Evolutionary conservation across 64 coral and sea anemone species (phyloP).

Genomic region (Stichodactyla mertensii): DNA sequence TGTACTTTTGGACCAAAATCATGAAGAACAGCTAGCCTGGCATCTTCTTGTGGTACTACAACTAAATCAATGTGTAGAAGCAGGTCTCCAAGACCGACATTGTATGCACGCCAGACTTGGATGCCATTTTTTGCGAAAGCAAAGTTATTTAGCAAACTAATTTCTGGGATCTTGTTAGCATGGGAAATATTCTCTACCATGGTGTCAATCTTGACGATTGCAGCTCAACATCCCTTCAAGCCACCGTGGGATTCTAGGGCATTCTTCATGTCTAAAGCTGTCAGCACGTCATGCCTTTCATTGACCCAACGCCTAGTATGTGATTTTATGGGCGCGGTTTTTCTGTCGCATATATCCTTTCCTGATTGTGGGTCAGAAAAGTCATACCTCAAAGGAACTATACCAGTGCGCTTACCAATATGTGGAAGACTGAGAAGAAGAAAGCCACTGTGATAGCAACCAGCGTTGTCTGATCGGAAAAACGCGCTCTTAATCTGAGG

Average conservation of each 20-base stretch:
- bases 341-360: slow-evolving; percentile 53
- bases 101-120: background rate
- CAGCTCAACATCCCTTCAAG: slow-evolving; percentile 28
- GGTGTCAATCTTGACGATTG: slow-evolving; percentile 42
- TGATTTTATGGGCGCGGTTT: slow-evolving; percentile 38
- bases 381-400: background rate
- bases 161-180: slow-evolving; percentile 36
- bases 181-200: background rate
- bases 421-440: slow-evolving; percentile 30
- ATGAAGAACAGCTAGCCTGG: slow-evolving; percentile 37
- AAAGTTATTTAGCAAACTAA: slow-evolving; percentile 49
- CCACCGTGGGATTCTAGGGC: slow-evolving; percentile 44
- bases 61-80: slow-evolving; percentile 17
- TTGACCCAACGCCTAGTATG: slow-evolving; percentile 31
- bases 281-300: slow-evolving; percentile 34
- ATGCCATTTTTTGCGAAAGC: slow-evolving; percentile 35
- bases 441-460: slow-evolving; percentile 32
- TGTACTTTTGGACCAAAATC: slow-evolving; percentile 34
- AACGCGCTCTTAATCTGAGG: slow-evolving; percentile 33
- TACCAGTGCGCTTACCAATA: slow-evolving; percentile 31
- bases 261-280: slow-evolving; percentile 48
- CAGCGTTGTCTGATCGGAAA: slow-evolving; percentile 51
- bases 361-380: slow-evolving; percentile 4
- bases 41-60: slow-evolving; percentile 20
- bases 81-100: slow-evolving; percentile 23